Evolutionary conservation across 2,888 invertebrate species (phyloP).

Genomic region (Orthosia cruda): DNA sequence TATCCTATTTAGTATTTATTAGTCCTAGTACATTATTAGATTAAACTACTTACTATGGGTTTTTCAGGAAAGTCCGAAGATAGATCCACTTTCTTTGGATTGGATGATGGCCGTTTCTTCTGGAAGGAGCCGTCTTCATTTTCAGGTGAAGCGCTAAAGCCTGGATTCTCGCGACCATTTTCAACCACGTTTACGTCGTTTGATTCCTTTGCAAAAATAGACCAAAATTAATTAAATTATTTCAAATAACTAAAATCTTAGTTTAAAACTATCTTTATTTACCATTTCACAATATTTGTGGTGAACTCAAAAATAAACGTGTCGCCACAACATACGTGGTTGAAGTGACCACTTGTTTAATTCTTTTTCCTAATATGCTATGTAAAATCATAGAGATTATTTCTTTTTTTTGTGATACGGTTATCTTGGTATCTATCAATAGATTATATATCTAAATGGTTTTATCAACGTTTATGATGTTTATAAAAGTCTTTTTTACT

Average conservation of each 20-base stretch:
- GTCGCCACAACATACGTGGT: constrained; percentile 61
- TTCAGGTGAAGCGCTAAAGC: constrained; percentile 73
- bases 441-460: constrained; percentile 55
- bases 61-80: constrained; percentile 29
- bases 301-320: constrained; percentile 41
- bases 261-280: constrained; percentile 39
- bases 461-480: constrained; percentile 14
- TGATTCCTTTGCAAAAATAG: constrained; percentile 59
- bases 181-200: constrained; percentile 65
- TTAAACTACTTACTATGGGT: constrained; percentile 54
- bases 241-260: not conserved
- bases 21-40: not conserved
- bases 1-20: too few relatives aligned
- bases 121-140: constrained; percentile 37
- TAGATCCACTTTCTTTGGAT: constrained; percentile 28
- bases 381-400: constrained; percentile 58
- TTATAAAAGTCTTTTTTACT: constrained; percentile 5
- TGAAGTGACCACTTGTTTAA: constrained; percentile 60
- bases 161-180: constrained; percentile 69
- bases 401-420: constrained; percentile 55
- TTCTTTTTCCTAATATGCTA: constrained; percentile 48
- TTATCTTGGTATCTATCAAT: constrained; percentile 56
- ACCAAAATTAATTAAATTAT: constrained; percentile 1
- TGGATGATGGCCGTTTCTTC: constrained; percentile 39
- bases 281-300: constrained; percentile 59